Evolutionary conservation across 2,888 invertebrate genomes (phyloP).

Genomic region (Cephus pygmeus): DNA sequence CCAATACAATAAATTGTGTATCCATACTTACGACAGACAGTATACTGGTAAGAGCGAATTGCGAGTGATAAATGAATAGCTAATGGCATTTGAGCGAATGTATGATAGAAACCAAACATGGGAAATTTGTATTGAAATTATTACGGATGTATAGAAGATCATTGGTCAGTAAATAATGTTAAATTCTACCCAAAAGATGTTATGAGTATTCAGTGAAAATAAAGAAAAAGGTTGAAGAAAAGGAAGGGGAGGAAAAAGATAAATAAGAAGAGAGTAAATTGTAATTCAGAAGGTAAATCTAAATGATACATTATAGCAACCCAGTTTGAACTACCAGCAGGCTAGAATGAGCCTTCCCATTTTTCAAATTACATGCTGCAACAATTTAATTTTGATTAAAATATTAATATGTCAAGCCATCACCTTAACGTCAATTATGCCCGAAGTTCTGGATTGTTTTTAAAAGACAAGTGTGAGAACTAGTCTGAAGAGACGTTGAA

Average conservation of each 20-base stretch:
- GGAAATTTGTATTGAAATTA: background rate
- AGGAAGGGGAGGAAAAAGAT: slow-evolving; percentile 14
- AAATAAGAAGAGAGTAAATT: slow-evolving; percentile 16
- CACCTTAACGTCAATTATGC: background rate
- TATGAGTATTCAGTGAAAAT: slow-evolving; percentile 1
- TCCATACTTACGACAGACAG: slow-evolving; percentile 21
- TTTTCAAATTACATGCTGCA: slow-evolving; percentile 59
- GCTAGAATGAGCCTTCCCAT: slow-evolving; percentile 48
- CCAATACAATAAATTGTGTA: slow-evolving; percentile 7
- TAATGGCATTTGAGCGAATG: slow-evolving; percentile 10
- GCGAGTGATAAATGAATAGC: slow-evolving; percentile 20
- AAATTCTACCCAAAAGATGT: background rate
- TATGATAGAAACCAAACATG: background rate
- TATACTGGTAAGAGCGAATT: slow-evolving; percentile 16
- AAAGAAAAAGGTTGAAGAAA: slow-evolving; percentile 17
- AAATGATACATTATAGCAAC: slow-evolving; percentile 8
- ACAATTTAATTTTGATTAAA: slow-evolving; percentile 49
- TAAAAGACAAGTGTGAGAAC: too few species aligned
- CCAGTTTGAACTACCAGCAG: slow-evolving; percentile 41
- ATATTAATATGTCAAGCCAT: background rate
- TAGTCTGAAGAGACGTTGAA: too few species aligned
- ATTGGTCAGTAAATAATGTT: too few species aligned
- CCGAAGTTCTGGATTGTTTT: too few species aligned
- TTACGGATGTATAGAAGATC: too few species aligned
- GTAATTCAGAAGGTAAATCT: background rate